Evolutionary conservation across 2,888 invertebrate genomes (phyloP).

Genomic region (Quadroppia sp.): DNA sequence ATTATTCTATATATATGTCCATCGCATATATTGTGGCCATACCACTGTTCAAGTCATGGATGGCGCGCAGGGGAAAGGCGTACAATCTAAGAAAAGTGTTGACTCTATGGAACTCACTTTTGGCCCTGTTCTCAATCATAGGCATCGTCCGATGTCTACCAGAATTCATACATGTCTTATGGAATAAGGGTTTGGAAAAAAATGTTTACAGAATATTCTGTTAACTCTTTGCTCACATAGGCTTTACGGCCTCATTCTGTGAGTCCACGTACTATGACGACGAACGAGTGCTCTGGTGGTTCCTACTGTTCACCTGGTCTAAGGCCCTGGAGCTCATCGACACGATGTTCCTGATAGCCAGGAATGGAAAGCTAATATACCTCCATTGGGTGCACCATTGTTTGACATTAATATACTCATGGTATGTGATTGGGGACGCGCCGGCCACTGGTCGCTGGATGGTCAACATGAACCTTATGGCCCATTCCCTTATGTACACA

Average conservation of each 20-base stretch:
- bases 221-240: background rate
- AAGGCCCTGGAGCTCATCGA: slow-evolving; percentile 38
- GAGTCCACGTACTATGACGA: slow-evolving; percentile 36
- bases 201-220: background rate
- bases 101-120: slow-evolving; percentile 82
- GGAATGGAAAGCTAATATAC: slow-evolving; percentile 26
- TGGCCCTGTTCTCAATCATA: slow-evolving; percentile 92
- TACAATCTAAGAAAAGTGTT: slow-evolving; percentile 64
- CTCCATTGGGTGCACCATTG: slow-evolving; percentile 41
- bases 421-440: slow-evolving; percentile 35
- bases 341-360: slow-evolving; percentile 33
- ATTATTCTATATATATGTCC: slow-evolving; percentile 30
- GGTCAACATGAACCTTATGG: slow-evolving; percentile 57
- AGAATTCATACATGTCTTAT: slow-evolving; percentile 68
- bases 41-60: background rate
- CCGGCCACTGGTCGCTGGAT: slow-evolving; percentile 36
- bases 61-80: background rate
- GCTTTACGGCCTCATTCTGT: slow-evolving; percentile 25
- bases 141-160: slow-evolving; percentile 79
- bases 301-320: slow-evolving; percentile 3
- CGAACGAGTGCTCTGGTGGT: slow-evolving; percentile 22
- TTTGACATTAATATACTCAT: slow-evolving; percentile 27
- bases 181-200: background rate
- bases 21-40: slow-evolving; percentile 7
- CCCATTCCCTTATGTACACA: slow-evolving; percentile 85